Percentiles rank a stretch among this genome's conserved stretches.
Evolutionary conservation across 2,113 vertebrate genomes (phyloP).

Genomic region (Cyphomyrus discorhynchus): DNA sequence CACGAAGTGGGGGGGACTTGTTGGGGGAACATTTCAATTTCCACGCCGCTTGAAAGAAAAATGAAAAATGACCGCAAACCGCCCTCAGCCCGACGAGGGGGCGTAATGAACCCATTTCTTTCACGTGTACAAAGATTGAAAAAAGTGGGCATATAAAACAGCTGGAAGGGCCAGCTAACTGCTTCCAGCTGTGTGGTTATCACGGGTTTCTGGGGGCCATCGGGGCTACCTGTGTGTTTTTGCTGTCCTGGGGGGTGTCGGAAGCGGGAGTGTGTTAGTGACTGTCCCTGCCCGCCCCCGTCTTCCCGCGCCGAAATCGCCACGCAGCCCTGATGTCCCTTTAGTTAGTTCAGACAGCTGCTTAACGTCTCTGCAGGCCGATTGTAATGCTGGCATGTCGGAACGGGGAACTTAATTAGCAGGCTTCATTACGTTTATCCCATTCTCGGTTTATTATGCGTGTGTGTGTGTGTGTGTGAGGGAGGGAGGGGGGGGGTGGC

Average conservation of each 20-base stretch:
- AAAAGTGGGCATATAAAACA: background rate
- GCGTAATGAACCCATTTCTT: constrained; percentile 20
- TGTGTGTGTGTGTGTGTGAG: background rate
- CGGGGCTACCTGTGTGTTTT: constrained; percentile 14
- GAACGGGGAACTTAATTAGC: background rate
- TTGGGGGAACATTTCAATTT: constrained; percentile 10
- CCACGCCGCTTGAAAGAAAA: constrained; percentile 14
- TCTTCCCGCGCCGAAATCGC: background rate
- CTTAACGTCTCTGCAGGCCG: background rate
- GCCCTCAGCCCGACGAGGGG: constrained; percentile 10
- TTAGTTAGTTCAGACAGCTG: background rate
- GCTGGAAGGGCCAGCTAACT: constrained; percentile 14
- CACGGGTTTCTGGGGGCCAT: background rate
- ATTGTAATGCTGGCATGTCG: background rate
- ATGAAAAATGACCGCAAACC: background rate
- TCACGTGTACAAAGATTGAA: background rate
- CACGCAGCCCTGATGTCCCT: background rate
- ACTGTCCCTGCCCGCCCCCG: background rate
- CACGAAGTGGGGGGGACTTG: background rate
- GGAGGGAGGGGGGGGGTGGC: background rate
- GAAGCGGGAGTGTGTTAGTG: background rate
- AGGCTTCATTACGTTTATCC: background rate
- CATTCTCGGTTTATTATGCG: background rate
- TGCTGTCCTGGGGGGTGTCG: background rate
- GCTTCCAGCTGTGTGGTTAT: constrained; percentile 32